phyloP scores from a whole-genome alignment of 2,888 invertebrate genomes.

The Brassicogethes aeneus region DNA sequence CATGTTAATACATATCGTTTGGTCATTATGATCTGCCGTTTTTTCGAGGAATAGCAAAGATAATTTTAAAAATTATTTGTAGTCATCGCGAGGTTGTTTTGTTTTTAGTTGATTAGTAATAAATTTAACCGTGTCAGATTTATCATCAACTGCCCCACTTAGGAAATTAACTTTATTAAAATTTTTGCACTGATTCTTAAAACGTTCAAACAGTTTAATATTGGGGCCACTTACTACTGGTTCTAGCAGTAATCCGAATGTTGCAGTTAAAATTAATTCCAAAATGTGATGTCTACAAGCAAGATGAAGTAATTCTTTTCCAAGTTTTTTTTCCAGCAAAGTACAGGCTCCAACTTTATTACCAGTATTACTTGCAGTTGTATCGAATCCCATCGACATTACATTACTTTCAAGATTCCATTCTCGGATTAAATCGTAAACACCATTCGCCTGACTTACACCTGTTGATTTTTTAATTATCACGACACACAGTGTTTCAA shows the following conservation, averaged over 20 bases:
- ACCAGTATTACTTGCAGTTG: slow-evolving; percentile 20
- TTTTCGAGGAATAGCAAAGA: slow-evolving; percentile 4
- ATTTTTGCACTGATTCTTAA: slow-evolving; percentile 12
- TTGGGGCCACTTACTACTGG: slow-evolving; percentile 14
- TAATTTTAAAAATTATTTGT: slow-evolving; percentile 8
- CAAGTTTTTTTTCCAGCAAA: slow-evolving; percentile 16
- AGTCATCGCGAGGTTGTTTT: slow-evolving; percentile 8
- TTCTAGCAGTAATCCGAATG: slow-evolving; percentile 8
- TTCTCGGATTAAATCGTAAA: too few relatives aligned
- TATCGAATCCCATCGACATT: slow-evolving; percentile 15
- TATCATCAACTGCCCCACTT: slow-evolving; percentile 5
- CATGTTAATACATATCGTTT: slow-evolving; percentile 1
- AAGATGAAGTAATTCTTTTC: slow-evolving; percentile 18
- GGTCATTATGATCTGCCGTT: neutral
- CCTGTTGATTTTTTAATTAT: too few relatives aligned
- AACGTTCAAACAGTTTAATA: slow-evolving; percentile 16
- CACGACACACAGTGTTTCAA: too few relatives aligned
- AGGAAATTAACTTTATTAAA: slow-evolving; percentile 11
- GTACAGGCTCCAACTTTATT: slow-evolving; percentile 15
- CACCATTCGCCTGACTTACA: too few relatives aligned
- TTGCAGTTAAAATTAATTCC: slow-evolving; percentile 14
- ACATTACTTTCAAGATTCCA: neutral
- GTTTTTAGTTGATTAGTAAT: slow-evolving; percentile 1
- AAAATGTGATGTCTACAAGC: slow-evolving; percentile 23
- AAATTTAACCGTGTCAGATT: neutral